Evolutionary conservation across 2,113 vertebrate species (phyloP).

Genomic region (Procapra przewalskii): DNA sequence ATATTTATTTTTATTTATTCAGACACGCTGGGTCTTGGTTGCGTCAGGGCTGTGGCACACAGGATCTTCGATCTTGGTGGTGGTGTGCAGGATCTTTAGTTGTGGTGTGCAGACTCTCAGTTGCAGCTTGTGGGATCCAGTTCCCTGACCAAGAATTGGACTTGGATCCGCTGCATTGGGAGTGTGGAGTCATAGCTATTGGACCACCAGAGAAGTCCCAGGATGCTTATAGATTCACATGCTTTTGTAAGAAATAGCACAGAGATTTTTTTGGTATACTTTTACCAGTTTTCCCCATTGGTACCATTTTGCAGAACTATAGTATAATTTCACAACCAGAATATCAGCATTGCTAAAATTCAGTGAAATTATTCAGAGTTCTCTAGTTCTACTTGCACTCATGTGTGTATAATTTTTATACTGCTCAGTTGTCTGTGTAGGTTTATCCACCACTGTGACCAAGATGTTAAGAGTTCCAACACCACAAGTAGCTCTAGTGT

Average conservation of each 20-base stretch:
- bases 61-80: neutral
- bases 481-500: neutral
- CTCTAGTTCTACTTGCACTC: neutral
- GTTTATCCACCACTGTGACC: neutral
- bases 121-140: neutral
- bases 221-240: neutral
- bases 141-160: neutral
- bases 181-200: neutral
- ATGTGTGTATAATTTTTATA: neutral
- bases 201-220: neutral
- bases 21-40: neutral
- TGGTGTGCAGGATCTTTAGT: neutral
- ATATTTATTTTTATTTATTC: neutral
- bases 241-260: neutral
- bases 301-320: neutral
- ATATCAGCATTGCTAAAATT: neutral
- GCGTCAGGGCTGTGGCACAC: neutral
- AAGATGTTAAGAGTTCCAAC: neutral
- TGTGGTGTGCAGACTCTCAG: neutral
- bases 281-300: neutral
- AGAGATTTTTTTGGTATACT: neutral
- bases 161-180: neutral
- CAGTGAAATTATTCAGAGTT: neutral
- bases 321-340: neutral
- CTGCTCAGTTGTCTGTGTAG: neutral